Evolutionary conservation across 1,140 invertebrate genomes (phyloP).

Genomic region (Chironomus tepperi): DNA sequence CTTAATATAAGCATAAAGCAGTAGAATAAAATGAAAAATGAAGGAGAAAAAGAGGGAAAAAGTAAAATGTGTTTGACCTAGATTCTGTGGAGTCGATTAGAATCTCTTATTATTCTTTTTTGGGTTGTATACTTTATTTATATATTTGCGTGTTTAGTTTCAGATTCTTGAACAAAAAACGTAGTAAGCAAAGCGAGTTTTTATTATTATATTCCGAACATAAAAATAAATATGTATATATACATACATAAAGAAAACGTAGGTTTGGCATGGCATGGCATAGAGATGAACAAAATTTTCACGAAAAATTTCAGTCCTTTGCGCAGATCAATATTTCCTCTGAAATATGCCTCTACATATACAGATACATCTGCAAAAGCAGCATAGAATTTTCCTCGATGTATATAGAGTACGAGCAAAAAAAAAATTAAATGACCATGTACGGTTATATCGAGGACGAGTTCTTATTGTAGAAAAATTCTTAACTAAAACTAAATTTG

Average conservation of each 20-base stretch:
- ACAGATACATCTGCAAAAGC: neutral
- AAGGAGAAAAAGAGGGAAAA: neutral
- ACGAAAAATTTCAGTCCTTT: constrained; percentile 19
- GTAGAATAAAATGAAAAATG: no score
- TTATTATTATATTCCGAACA: no score
- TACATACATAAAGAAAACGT: neutral
- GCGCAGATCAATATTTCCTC: constrained; percentile 20
- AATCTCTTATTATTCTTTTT: constrained; percentile 4
- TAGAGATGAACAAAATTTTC: constrained; percentile 13
- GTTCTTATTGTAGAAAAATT: no score
- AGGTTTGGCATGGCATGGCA: neutral
- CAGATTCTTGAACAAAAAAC: no score
- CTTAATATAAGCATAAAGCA: no score
- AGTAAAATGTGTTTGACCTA: constrained; percentile 8
- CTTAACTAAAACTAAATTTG: no score
- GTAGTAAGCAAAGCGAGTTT: no score
- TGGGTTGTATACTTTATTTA: neutral
- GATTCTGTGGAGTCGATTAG: neutral
- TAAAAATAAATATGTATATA: no score
- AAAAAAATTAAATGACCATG: no score
- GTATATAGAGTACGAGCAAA: no score
- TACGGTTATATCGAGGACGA: no score
- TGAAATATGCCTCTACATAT: neutral
- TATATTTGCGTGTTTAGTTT: neutral
- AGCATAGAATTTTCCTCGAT: no score